These are phyloP conservation scores for Smittia sp. DNA, from an alignment of 2,888 invertebrate genomes.

Conservation along the genomic window DNA sequence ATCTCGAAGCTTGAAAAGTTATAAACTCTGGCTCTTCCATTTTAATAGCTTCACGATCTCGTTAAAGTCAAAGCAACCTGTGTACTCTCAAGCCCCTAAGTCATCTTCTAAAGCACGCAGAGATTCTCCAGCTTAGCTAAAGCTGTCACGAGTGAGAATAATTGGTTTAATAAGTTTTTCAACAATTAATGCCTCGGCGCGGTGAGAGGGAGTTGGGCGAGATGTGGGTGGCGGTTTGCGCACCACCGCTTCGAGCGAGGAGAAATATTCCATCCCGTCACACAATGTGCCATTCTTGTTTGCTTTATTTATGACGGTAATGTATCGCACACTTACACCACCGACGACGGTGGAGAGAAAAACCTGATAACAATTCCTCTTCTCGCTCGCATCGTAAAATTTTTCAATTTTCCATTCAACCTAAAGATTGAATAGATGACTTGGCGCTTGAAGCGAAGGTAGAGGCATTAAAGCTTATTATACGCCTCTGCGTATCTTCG, in stretches of 20 bases:
- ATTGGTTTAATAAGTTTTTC: slow-evolving; percentile 36
- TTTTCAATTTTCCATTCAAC: slow-evolving; percentile 25
- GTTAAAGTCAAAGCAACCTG: no score
- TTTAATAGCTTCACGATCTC: no score
- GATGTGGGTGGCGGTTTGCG: background rate
- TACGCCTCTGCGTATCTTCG: background rate
- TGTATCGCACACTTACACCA: slow-evolving; percentile 21
- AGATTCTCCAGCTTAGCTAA: background rate
- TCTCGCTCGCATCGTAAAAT: background rate
- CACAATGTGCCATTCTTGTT: slow-evolving; percentile 17
- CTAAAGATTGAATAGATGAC: slow-evolving; percentile 17
- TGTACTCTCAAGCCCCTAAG: no score
- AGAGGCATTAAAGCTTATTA: slow-evolving; percentile 1
- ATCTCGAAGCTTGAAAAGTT: no score
- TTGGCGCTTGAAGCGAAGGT: background rate
- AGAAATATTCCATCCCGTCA: background rate
- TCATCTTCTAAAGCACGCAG: background rate
- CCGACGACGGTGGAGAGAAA: background rate
- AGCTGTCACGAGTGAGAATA: slow-evolving; percentile 10
- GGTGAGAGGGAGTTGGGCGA: background rate
- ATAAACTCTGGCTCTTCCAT: no score
- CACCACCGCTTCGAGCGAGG: background rate
- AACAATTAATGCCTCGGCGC: background rate
- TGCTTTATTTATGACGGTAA: slow-evolving; percentile 6
- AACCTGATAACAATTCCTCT: background rate